These are phyloP conservation scores for Sebastes ruberrimus DNA, from an alignment of 2,797 vertebrate genomes.

Conservation along the genomic window DNA sequence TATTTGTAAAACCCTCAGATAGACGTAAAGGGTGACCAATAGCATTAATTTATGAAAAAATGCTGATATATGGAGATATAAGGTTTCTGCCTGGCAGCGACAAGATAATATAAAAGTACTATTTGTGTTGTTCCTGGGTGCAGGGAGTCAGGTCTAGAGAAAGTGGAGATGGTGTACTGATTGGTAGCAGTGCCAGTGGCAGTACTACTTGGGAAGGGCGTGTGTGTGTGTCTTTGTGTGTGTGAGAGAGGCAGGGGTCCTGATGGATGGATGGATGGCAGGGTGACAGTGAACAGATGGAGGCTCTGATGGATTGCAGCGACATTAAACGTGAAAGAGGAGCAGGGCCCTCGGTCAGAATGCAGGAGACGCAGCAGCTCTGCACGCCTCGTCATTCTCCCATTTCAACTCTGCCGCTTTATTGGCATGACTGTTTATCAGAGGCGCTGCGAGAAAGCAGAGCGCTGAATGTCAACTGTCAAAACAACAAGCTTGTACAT, in stretches of 20 bases:
- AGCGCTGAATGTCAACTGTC: constrained; percentile 28
- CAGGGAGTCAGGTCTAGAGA: background rate
- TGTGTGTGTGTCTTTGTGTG: background rate
- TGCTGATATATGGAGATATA: too few species aligned
- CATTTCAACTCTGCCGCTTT: constrained; percentile 20
- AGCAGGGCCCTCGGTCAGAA: constrained; percentile 49
- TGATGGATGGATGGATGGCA: constrained; percentile 63
- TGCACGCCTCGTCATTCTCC: constrained; percentile 20
- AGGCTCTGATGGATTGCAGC: constrained; percentile 78
- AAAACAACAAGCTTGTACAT: constrained; percentile 28
- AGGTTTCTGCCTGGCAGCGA: too few species aligned
- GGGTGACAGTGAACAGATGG: constrained; percentile 79
- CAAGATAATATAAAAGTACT: too few species aligned
- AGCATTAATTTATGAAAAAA: background rate
- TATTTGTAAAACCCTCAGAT: too few species aligned
- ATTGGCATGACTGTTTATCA: constrained; percentile 45
- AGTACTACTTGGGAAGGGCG: background rate
- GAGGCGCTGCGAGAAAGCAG: background rate
- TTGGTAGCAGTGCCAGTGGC: background rate
- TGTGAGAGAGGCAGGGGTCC: background rate
- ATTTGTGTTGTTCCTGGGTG: background rate
- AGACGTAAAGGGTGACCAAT: background rate
- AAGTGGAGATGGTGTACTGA: background rate
- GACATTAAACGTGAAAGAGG: constrained; percentile 74
- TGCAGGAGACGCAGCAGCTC: constrained; percentile 23